Evolutionary conservation across 2,888 invertebrate species (phyloP), one percentile per base, ranked within the genome.

Genomic region (Protophormia terraenovae): DNA sequence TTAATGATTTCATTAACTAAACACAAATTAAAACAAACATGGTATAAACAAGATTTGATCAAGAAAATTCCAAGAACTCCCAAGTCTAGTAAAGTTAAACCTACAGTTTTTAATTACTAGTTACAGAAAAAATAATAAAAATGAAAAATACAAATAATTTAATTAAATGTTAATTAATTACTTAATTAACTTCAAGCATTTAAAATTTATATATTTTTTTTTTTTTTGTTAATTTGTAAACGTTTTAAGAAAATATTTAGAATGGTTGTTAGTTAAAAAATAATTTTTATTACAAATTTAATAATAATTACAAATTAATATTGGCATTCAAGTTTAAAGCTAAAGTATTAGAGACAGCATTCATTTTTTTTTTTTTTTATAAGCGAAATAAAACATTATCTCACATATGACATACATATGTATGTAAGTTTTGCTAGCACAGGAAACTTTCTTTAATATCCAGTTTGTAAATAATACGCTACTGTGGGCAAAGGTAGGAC

Each of bases 361-460:
- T 55, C 38, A 38, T n/a, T 53, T 27, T 7, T 5, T 14, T 24
- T 35, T 32, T 14, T 5, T 47, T 47, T 50, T 47, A 0, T 45
- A 45, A 41, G 14, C 14, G 41, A 72, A 72, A 29, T 27, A 41
- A 6, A 24, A 72, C 16, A 58, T 58, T 72, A 72, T 45, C 41
- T 22, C 4, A 12, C 35, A 4, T 14, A 2, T 29, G n/a, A n/a
- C n/a, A 58, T 58, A 29, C 8, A 2, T 4, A 24, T 53, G 2
- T 14, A 12, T 24, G 53, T 53, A n/a, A n/a, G n/a, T n/a, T n/a
- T n/a, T n/a, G n/a, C n/a, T 22, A 27, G 4, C 55, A 6, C 24
- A 27, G 16, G 2, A 38, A 55, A 72, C 58, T 72, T 72, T 72
- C 72, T 45, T 58, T 58, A 27, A 41, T 29, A 58, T 16, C 29